Conservation (phyloP, 2,888 invertebrate species). For the Saturnia japonica region DNA sequence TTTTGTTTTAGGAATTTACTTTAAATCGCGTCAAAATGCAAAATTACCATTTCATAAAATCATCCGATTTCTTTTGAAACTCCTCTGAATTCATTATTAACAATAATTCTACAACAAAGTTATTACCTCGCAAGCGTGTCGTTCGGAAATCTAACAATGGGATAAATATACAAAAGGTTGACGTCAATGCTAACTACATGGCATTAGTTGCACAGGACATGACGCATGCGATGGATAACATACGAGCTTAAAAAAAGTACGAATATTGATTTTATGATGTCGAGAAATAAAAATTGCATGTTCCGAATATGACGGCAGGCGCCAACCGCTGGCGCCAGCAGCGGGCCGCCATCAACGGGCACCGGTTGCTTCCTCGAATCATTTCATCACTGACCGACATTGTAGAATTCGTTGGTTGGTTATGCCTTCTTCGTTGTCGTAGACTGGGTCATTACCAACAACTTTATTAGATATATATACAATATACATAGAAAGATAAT, state of each 20-base stretch:
- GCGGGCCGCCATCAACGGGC: constrained; percentile 53
- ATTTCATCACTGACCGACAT: constrained; percentile 60
- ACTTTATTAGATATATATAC: background rate
- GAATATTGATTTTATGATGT: constrained; percentile 59
- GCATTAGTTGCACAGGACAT: constrained; percentile 2
- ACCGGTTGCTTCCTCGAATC: constrained; percentile 74
- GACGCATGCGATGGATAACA: constrained; percentile 3
- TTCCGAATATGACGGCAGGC: constrained; percentile 56
- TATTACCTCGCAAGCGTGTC: constrained; percentile 10
- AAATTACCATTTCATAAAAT: background rate
- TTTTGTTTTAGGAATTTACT: background rate
- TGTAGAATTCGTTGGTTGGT: constrained; percentile 22
- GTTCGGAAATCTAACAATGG: constrained; percentile 8
- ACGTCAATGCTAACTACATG: constrained; percentile 11
- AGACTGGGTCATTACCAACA: background rate
- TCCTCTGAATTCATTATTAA: constrained; percentile 5
- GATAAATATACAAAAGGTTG: constrained; percentile 9
- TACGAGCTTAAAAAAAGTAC: constrained; percentile 34
- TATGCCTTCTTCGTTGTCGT: constrained; percentile 4
- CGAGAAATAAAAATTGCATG: constrained; percentile 55
- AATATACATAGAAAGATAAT: no score
- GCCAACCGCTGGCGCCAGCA: constrained; percentile 69
- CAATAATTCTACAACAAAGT: background rate
- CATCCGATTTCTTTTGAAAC: background rate
- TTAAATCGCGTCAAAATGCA: background rate